Percentiles rank a stretch among this genome's conserved stretches.
phyloP scores from a whole-genome alignment of 1,140 invertebrate species.

The Drosophila navojoa region DNA sequence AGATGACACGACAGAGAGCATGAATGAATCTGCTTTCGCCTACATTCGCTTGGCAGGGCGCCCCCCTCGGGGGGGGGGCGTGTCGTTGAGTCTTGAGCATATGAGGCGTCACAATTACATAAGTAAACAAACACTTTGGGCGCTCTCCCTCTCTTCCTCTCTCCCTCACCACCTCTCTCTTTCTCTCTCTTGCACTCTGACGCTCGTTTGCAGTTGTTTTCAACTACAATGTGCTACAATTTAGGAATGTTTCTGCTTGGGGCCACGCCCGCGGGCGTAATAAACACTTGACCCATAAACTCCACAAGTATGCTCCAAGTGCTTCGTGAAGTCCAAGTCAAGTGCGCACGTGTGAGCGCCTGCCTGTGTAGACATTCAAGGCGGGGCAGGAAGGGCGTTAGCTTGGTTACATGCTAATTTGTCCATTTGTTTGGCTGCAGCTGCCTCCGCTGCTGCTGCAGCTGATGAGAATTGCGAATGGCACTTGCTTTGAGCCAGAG shows the following conservation, averaged over 20 bases:
- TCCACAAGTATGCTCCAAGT: slow-evolving; percentile 70
- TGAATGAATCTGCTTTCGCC: not conserved
- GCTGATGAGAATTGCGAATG: slow-evolving; percentile 12
- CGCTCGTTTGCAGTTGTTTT: slow-evolving; percentile 8
- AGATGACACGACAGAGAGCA: not conserved
- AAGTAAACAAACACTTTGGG: slow-evolving; percentile 76
- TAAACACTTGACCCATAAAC: slow-evolving; percentile 81
- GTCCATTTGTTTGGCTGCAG: slow-evolving; percentile 64
- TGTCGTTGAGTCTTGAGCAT: slow-evolving; percentile 1
- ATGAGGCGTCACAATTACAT: slow-evolving; percentile 68
- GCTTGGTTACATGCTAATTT: slow-evolving; percentile 68
- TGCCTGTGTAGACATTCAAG: slow-evolving; percentile 4
- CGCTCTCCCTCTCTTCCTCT: not conserved
- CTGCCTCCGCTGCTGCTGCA: slow-evolving; percentile 10
- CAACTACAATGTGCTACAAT: slow-evolving; percentile 76
- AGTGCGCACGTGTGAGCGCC: slow-evolving; percentile 65
- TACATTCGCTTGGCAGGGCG: not conserved
- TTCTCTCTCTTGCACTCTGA: not conserved
- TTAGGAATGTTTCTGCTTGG: slow-evolving; percentile 40
- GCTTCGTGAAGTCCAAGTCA: slow-evolving; percentile 72
- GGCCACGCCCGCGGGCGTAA: slow-evolving; percentile 75
- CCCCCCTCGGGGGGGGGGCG: not conserved
- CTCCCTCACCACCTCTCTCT: no score
- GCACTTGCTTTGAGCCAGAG: slow-evolving; percentile 69
- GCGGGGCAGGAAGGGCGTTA: not conserved